Evolutionary conservation across 2,888 invertebrate species (phyloP), one percentile per base, ranked within the genome.

Genomic region (Dromius quadrimaculatus): DNA sequence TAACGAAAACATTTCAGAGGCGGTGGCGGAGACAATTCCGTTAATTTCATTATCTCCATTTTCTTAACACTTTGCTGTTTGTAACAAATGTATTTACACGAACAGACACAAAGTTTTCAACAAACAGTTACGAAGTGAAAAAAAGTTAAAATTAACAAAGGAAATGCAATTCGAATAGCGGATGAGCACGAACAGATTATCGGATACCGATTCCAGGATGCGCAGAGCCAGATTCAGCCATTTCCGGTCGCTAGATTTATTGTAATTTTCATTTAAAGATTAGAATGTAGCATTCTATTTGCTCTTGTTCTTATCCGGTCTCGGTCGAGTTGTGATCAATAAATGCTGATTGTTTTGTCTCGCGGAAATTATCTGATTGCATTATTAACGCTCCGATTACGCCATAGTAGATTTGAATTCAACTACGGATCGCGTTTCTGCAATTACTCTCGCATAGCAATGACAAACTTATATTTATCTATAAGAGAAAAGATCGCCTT

Each of bases 1-100:
- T 28, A 65, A 65, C 54, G 66, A 66, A 66, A 66, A 66, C 66
- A 66, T 57, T 57, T 57, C 54, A 38, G 9, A 22, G 34, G 13
- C 20, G 34, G 34, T 47, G 32, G n/a, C 2, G 5, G 23, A 20
- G 66, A 66, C 66, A 57, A 66, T 66, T 66, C 38, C 41, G 38
- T 66, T 66, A 41, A 66, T 66, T 66, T 38, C 38, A 66, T 66
- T 66, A 66, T 66, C 66, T 54, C 64, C 64, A 64, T 64, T 64
- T 64, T 64, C 64, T 45, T 38, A 66, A 66, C 57, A 36, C 50
- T 54, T 66, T 28, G 54, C 59, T 28, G 59, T 63, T 45, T 17
- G 63, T 32, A 63, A 63, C 65, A 65, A 66, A 66, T 50, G 57
- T 57, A 66, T 66, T 66, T 66, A 57, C 54, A 59, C 57, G 34